Evolutionary conservation across 92 coral and sea anemone species (phyloP).

Genomic region (Umimayanthus kanabou): DNA sequence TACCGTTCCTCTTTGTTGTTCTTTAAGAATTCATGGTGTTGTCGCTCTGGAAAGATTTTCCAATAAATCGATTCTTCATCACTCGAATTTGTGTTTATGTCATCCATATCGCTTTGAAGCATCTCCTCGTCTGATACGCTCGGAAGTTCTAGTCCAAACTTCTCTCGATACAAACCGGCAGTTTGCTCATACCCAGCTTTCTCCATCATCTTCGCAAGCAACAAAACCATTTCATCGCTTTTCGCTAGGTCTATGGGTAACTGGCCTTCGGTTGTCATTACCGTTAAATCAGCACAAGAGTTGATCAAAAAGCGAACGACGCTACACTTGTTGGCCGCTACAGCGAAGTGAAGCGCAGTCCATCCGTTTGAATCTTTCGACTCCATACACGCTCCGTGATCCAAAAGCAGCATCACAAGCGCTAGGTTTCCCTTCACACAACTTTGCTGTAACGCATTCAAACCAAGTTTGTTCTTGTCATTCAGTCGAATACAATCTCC

Average conservation of each 20-base stretch:
- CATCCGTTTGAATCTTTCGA: conserved; percentile 65
- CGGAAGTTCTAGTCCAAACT: conserved; percentile 59
- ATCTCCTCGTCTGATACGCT: conserved; percentile 12
- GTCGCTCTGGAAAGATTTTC: neutral
- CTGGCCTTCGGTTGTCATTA: conserved; percentile 70
- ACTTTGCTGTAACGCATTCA: conserved; percentile 82
- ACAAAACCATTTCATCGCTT: conserved; percentile 68
- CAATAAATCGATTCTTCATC: conserved; percentile 21
- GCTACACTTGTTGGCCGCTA: conserved; percentile 60
- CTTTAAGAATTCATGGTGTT: conserved; percentile 12
- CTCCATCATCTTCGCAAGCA: conserved; percentile 69
- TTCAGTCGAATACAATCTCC: conserved; percentile 69
- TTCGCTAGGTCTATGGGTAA: conserved; percentile 78
- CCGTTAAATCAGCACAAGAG: conserved; percentile 80
- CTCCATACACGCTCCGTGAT: conserved; percentile 75
- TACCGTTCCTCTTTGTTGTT: neutral
- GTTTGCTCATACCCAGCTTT: conserved; percentile 78
- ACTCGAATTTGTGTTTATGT: neutral
- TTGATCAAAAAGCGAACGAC: conserved; percentile 69
- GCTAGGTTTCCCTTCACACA: conserved; percentile 65
- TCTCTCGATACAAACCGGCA: conserved; percentile 73
- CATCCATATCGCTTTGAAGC: conserved; percentile 6
- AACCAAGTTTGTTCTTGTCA: conserved; percentile 70
- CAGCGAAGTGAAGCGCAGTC: conserved; percentile 74
- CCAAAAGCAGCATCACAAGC: conserved; percentile 62